Percentiles rank a stretch among this genome's conserved stretches.
phyloP scores from a whole-genome alignment of 2,797 vertebrate genomes.

The Apogon talboti region DNA sequence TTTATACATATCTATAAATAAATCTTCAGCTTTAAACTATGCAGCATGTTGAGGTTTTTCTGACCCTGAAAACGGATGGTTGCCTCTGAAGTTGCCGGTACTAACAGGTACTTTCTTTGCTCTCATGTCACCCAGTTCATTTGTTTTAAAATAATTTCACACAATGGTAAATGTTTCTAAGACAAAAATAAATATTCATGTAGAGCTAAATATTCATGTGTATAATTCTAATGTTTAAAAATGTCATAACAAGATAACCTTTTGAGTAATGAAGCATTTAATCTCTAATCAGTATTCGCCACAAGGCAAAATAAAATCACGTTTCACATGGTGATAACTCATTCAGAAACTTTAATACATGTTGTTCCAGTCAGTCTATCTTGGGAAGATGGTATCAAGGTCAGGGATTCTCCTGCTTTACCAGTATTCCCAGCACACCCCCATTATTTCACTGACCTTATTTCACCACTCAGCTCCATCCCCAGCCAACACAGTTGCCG shows the following conservation, averaged over 20 bases:
- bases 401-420: conserved; percentile 29
- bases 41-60: background rate
- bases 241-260: background rate
- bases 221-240: too few species aligned
- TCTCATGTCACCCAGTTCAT: conserved; percentile 4
- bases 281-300: background rate
- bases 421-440: conserved; percentile 32
- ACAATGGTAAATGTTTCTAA: background rate
- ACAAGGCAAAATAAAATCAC: background rate
- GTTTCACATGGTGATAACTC: conserved; percentile 18
- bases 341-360: conserved; percentile 12
- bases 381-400: conserved; percentile 29
- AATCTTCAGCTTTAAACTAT: conserved; percentile 25
- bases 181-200: background rate
- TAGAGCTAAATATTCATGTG: background rate
- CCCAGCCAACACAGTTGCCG: conserved; percentile 23
- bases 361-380: conserved; percentile 6
- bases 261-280: background rate
- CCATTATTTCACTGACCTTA: conserved; percentile 50
- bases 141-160: background rate
- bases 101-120: background rate
- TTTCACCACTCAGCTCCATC: conserved; percentile 42
- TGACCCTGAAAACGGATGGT: conserved; percentile 2
- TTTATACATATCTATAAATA: conserved; percentile 43
- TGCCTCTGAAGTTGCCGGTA: background rate